Base-by-base conservation (phyloP, 2,888 invertebrate genomes). In the Brachycybe producta region DNA sequence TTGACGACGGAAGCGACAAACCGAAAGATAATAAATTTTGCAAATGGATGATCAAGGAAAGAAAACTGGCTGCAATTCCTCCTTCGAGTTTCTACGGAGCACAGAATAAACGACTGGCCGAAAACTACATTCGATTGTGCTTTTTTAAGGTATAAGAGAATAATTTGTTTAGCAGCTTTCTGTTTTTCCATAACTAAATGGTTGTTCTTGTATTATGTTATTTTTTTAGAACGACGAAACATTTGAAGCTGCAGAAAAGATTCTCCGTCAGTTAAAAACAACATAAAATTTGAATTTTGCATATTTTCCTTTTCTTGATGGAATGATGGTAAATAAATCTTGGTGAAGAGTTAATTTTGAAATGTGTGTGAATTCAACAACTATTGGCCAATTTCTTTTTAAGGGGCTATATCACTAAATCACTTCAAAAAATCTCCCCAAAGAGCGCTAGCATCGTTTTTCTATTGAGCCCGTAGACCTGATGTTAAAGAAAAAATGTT, bases 1-100 rank as follows among this genome's bases (percentile, higher is more conserved):
- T 87, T 5, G 73, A 54, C 17, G 38, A 72, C 15, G 54, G 60
- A 56, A 73, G 74, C 57, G 75, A 79, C 60, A 79, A 77, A 54
- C 57, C 65, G 23, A 65, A 65, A 56, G 97, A 98, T 70, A 92
- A 87, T 65, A 77, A 77, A 57, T 97, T 98, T 67, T 90, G 91
- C 0, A 87, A 92, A 69, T 97, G 94, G 84, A 81, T 98, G 75
- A 84, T 84, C 0, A 88, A 85, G 63, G 84, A 91, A 61, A 79
- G 87, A 59, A 88, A 92, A 36, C 72, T 98, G 17, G 84, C 92
- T 58, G 83, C 87, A 7, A 97, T 98, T 56, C 98, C 97, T 2
- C 85, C 90, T 0, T 82, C 84, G 39, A 92, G 91, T 0, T 98
- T 98, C 71, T 98, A 95, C 67, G 79, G 80, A 19, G 72, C 75